phyloP scores from a whole-genome alignment of 2,113 vertebrate species.

The Agelaius phoeniceus region DNA sequence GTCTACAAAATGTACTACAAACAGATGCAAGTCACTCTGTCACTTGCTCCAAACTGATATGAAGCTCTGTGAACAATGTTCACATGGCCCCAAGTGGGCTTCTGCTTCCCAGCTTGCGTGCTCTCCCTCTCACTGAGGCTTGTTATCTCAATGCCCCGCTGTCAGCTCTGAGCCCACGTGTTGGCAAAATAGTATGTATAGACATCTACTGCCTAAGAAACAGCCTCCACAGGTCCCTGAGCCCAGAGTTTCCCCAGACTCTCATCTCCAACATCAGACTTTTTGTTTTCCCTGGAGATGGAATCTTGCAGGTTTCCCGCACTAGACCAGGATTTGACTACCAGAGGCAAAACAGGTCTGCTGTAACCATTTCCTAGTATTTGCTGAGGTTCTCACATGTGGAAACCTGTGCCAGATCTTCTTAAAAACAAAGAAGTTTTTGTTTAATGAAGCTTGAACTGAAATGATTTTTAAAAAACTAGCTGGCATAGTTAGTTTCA shows the following conservation, averaged over 20 bases:
- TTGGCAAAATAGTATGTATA: not conserved
- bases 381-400: not conserved
- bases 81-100: not conserved
- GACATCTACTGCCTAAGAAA: not conserved
- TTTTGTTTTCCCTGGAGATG: not conserved
- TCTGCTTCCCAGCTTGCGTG: not conserved
- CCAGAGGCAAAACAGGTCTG: not conserved
- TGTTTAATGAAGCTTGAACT: not conserved
- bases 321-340: not conserved
- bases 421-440: not conserved
- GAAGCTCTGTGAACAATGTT: not conserved
- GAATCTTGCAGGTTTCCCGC: not conserved
- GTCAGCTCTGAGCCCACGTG: not conserved
- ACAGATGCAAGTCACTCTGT: not conserved
- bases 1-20: not conserved
- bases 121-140: not conserved
- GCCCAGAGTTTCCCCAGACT: not conserved
- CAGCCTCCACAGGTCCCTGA: not conserved
- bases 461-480: not conserved
- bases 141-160: not conserved
- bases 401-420: not conserved
- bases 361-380: not conserved
- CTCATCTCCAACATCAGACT: not conserved
- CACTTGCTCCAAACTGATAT: not conserved
- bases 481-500: not conserved